Evolutionary conservation across 1,140 invertebrate species (phyloP), one percentile per base, ranked within the genome.

Genomic region (Zaprionus vittiger): DNA sequence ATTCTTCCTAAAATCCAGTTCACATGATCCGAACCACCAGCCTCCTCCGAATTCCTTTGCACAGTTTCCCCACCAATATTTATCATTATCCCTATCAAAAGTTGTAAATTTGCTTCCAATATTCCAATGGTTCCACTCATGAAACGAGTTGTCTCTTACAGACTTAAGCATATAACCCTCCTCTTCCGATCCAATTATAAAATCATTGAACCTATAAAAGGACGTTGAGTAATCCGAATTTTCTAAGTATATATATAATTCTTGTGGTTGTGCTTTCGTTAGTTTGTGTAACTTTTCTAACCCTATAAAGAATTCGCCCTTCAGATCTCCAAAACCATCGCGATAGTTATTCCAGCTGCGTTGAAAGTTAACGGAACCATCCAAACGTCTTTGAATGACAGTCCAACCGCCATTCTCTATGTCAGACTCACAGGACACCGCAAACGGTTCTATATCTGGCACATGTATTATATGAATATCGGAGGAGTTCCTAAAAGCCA

Each of bases 341-440:
- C 94, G 94, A 80, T 95, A 96, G 52, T 95, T 94, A 1, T 89
- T 68, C 95, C 95, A 95, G 62, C 93, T 92, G 68, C 94, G 93
- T 71, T 93, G 94, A 79, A 96, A 96, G 68, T 95, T 93, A 78
- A 95, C 94, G 11, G 93, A 93, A 0, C 95, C 95, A 73, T 95
- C 94, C 69, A 93, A 93, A 44, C 95, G 93, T 61, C 94, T 94
- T 91, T 95, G 95, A 69, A 95, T 91, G 11, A 93, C 94, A 55
- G 94, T 95, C 95, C 95, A 96, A 2, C 69, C 69, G 5, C 69
- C 69, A 3, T 38, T 20, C 94, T 94, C 0, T 94, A 57, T 20
- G 17, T 34, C 37, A 2, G 69, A 57, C 47, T 72, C 61, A 49
- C 69, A 72, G 7, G 41, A 54, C 15, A 41, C 69, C 9, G n/a